phyloP scores from a whole-genome alignment of 2,888 invertebrate species.

The Eupeodes luniger region DNA sequence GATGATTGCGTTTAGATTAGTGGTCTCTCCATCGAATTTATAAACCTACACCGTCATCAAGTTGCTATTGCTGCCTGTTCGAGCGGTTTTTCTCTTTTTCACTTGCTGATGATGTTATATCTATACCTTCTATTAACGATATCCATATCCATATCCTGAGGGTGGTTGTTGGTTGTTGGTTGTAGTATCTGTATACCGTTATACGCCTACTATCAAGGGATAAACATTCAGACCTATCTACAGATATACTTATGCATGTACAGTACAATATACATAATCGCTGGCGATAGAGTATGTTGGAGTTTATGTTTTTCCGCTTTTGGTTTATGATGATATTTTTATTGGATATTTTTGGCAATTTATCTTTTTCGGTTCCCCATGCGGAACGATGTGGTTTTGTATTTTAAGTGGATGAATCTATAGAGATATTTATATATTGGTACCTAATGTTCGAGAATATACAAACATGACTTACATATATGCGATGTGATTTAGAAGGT shows the following conservation, averaged over 20 bases:
- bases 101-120: neutral
- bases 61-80: slow-evolving; percentile 73
- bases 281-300: slow-evolving; percentile 63
- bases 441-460: neutral
- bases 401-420: slow-evolving; percentile 56
- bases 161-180: slow-evolving; percentile 36
- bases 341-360: slow-evolving; percentile 77
- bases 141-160: slow-evolving; percentile 23
- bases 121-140: too few species aligned
- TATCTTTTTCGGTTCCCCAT: slow-evolving; percentile 76
- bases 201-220: slow-evolving; percentile 54
- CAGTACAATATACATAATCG: slow-evolving; percentile 5
- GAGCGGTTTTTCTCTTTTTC: slow-evolving; percentile 52
- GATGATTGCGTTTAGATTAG: slow-evolving; percentile 78
- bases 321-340: slow-evolving; percentile 77
- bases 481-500: slow-evolving; percentile 11
- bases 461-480: neutral
- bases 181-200: slow-evolving; percentile 8
- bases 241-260: too few species aligned
- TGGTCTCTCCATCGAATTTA: slow-evolving; percentile 75
- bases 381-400: slow-evolving; percentile 75
- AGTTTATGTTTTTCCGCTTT: slow-evolving; percentile 77
- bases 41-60: slow-evolving; percentile 76
- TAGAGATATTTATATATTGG: neutral
- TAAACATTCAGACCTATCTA: slow-evolving; percentile 23